phyloP scores from a whole-genome alignment of 2,113 vertebrate species.

The Vidua chalybeata region DNA sequence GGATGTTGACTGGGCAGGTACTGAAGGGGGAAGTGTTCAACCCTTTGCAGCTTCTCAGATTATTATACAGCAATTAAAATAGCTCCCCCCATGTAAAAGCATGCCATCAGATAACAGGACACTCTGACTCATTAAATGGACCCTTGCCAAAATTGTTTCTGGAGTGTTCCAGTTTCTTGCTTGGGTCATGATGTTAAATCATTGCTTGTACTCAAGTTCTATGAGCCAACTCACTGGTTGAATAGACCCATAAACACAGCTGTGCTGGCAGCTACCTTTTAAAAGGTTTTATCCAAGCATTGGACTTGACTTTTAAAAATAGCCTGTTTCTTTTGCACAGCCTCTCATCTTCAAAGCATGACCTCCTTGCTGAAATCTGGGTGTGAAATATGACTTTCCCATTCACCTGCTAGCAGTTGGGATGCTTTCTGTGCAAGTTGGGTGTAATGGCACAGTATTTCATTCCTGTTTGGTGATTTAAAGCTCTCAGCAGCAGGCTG shows the following conservation, averaged over 20 bases:
- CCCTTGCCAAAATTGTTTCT: neutral
- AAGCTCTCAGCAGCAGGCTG: neutral
- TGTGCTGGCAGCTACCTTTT: neutral
- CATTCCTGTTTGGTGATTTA: neutral
- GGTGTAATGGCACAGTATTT: neutral
- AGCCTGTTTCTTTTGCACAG: neutral
- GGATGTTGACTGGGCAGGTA: neutral
- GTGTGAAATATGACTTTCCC: neutral
- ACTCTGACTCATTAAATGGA: neutral
- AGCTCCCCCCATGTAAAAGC: neutral
- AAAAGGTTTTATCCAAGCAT: neutral
- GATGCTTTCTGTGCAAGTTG: neutral
- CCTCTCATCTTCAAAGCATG: neutral
- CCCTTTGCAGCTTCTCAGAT: neutral
- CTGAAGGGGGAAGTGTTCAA: neutral
- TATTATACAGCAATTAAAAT: neutral
- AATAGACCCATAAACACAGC: conserved; percentile 3
- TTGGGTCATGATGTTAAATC: neutral
- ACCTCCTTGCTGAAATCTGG: neutral
- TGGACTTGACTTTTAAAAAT: neutral
- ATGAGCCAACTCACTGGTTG: neutral
- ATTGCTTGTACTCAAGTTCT: neutral
- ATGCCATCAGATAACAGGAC: neutral
- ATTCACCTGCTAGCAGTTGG: neutral
- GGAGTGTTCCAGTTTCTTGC: neutral